phyloP scores from a whole-genome alignment of 2,888 invertebrate species.

The Ceraclea dissimilis region DNA sequence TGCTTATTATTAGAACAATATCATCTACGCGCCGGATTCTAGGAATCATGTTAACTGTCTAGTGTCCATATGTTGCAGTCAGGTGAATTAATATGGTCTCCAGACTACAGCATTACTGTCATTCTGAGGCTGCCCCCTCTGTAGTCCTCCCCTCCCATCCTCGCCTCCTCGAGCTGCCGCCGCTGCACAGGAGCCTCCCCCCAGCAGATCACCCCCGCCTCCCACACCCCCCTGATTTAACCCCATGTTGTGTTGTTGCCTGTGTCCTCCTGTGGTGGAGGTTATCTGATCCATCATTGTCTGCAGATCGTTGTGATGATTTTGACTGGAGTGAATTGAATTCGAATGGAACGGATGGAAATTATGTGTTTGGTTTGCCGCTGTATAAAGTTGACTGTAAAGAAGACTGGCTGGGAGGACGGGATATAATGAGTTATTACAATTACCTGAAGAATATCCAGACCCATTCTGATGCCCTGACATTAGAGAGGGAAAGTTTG shows the following conservation, averaged over 20 bases:
- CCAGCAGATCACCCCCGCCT: constrained; percentile 38
- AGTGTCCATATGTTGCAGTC: neutral
- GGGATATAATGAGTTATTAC: constrained; percentile 67
- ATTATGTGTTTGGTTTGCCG: constrained; percentile 67
- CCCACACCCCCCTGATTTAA: constrained; percentile 29
- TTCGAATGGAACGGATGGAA: constrained; percentile 62
- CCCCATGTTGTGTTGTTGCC: constrained; percentile 37
- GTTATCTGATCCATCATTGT: constrained; percentile 71
- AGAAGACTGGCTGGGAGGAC: constrained; percentile 74
- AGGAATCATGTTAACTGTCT: neutral
- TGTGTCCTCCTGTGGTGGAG: constrained; percentile 54
- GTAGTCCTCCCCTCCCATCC: constrained; percentile 50
- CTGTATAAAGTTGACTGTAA: constrained; percentile 77
- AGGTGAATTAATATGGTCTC: constrained; percentile 59
- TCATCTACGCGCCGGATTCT: neutral
- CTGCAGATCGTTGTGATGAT: constrained; percentile 62
- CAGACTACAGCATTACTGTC: constrained; percentile 62
- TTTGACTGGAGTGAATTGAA: constrained; percentile 55
- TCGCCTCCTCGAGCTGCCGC: constrained; percentile 52
- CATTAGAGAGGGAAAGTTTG: constrained; percentile 58
- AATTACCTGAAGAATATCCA: constrained; percentile 53
- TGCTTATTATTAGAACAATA: no score
- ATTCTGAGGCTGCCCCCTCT: constrained; percentile 54
- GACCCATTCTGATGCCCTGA: constrained; percentile 51
- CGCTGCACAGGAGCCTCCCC: constrained; percentile 50